Evolutionary conservation across 2,113 vertebrate species (phyloP), one percentile per base, ranked within the genome.

Genomic region (Engraulis encrasicolus): DNA sequence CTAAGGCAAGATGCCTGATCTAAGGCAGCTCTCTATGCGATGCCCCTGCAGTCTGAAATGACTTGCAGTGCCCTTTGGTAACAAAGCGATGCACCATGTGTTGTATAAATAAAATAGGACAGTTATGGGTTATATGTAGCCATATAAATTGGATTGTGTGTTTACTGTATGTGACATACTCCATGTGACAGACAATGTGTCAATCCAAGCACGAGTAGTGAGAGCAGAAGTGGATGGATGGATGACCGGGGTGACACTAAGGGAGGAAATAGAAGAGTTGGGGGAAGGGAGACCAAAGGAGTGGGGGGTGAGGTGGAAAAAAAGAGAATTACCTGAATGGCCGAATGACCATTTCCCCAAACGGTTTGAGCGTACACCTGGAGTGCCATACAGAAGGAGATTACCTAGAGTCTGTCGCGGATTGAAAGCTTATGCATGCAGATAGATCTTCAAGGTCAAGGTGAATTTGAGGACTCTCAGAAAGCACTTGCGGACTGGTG

Each of bases 391-490:
- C 23, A n/a, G 17, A 23, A 23, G 54, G 9, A 61, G 54, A 61
- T 61, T 61, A n/a, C 54, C n/a, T 61, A 12, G 54, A n/a, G 54
- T 61, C 54, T 61, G 54, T 20, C 6, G 54, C 20, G 54, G 54
- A 61, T 61, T 61, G 54, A 61, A 61, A 61, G 54, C 54, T 61
- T 61, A 23, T 7, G 6, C 54, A 61, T 61, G 54, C 54, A 61
- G 54, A 23, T 61, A 61, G 54, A 61, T 61, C 54, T 61, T 61
- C n/a, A 61, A 61, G 54, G 54, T 61, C 54, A 61, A 61, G 54
- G 54, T 61, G 54, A 23, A 23, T 7, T 6, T 12, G 27, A 61
- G 54, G 54, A 61, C 54, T 61, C 54, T 61, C 54, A 7, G n/a
- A 1, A n/a, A 61, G 54, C 54, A 19, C 27, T 19, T 7, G 20